Conservation (phyloP, 2,113 vertebrate species). For the Mirounga angustirostris region DNA sequence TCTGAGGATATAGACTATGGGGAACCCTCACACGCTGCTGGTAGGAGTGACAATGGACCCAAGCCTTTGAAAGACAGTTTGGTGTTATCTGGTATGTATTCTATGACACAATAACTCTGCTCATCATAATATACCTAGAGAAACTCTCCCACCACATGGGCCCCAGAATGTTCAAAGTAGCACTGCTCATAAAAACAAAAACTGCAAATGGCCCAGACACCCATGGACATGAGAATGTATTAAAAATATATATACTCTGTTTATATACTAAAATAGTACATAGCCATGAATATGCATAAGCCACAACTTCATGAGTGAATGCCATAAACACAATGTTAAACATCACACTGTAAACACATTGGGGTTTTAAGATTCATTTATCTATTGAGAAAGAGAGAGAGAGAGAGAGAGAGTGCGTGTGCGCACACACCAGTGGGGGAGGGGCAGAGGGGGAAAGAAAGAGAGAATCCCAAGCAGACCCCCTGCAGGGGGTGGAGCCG, state of each 20-base stretch:
- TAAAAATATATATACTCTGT: not conserved
- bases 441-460: not conserved
- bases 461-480: not conserved
- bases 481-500: not conserved
- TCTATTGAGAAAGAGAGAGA: not conserved
- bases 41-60: too few species aligned
- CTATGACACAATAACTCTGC: not conserved
- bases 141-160: not conserved
- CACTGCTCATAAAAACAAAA: not conserved
- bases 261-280: not conserved
- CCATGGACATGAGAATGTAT: not conserved
- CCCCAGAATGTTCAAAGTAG: not conserved
- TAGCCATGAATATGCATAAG: not conserved
- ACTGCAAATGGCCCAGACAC: not conserved
- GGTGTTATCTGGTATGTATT: not conserved
- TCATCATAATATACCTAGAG: not conserved
- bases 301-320: not conserved
- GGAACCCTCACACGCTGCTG: not conserved
- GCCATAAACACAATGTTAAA: not conserved
- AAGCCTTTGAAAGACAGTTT: not conserved
- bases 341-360: not conserved
- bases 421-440: not conserved
- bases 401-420: too few species aligned
- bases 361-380: not conserved
- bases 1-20: too few species aligned